Conservation (phyloP, 1,140 invertebrate species). For the Lucilia cuprina region DNA sequence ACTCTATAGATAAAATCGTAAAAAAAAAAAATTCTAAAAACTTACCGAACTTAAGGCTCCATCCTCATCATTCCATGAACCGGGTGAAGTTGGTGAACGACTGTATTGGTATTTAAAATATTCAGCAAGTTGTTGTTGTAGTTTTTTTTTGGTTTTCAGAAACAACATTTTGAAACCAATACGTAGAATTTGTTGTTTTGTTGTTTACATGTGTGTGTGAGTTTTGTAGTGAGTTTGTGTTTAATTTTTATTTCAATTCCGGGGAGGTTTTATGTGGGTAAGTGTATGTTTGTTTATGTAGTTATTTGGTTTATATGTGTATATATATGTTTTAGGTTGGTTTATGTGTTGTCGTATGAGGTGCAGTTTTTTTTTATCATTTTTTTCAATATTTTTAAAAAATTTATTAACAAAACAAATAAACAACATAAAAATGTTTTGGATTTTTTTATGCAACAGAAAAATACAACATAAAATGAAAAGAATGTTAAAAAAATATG, state of each 20-base stretch:
- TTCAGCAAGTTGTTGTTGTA: conserved; percentile 11
- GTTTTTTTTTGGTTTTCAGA: background rate
- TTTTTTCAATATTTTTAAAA: conserved; percentile 47
- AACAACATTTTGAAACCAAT: background rate
- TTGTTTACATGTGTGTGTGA: background rate
- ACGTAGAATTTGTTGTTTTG: background rate
- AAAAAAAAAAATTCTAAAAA: too few relatives aligned
- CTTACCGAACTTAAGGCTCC: conserved; percentile 58
- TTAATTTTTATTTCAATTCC: conserved; percentile 19
- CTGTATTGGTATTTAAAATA: conserved; percentile 43
- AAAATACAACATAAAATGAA: conserved; percentile 45
- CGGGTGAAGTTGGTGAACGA: conserved; percentile 60
- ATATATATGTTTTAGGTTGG: background rate
- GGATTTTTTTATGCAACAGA: conserved; percentile 21
- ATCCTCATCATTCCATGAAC: conserved; percentile 62
- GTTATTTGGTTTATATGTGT: background rate
- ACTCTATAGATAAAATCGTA: too few relatives aligned
- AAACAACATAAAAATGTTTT: conserved; percentile 41
- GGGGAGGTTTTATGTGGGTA: background rate
- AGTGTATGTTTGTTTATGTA: conserved; percentile 29
- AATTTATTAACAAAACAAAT: conserved; percentile 57
- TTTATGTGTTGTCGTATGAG: conserved; percentile 22
- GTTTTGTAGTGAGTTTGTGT: conserved; percentile 30
- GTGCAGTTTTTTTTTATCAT: conserved; percentile 41
- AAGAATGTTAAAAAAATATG: conserved; percentile 41